Percentiles rank a stretch among this genome's conserved stretches.
Conservation (phyloP, 2,113 vertebrate genomes). For the Hypocryptadius cinnamomeus region DNA sequence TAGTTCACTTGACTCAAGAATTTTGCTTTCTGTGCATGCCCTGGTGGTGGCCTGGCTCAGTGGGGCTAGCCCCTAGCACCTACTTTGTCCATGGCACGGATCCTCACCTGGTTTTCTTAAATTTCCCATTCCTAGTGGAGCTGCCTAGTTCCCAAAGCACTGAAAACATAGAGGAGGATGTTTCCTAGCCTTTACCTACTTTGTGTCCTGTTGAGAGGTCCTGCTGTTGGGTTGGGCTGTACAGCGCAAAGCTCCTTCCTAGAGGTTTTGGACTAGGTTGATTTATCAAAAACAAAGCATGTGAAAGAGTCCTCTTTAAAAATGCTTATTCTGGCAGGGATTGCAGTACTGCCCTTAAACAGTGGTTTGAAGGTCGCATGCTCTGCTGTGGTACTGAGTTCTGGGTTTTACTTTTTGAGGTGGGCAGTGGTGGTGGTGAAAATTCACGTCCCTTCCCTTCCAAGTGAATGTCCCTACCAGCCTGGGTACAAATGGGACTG, state of each 20-base stretch:
- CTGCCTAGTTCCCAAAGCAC: background rate
- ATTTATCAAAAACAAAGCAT: background rate
- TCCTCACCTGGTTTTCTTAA: background rate
- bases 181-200: background rate
- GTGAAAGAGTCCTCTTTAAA: background rate
- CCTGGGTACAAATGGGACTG: background rate
- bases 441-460: background rate
- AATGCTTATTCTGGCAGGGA: background rate
- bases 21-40: background rate
- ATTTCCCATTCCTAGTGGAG: background rate
- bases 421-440: background rate
- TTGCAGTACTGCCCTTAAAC: background rate
- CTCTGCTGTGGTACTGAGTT: background rate
- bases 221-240: background rate
- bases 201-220: background rate
- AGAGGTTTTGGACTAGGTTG: background rate
- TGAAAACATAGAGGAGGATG: background rate
- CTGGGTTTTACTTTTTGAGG: background rate
- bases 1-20: background rate
- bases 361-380: background rate
- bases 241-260: background rate
- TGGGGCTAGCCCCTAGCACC: background rate
- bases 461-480: accelerated
- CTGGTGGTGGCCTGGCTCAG: background rate
- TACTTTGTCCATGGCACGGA: background rate